Evolutionary conservation across 2,797 vertebrate species (phyloP), one percentile per base, ranked within the genome.

Genomic region (Acanthiza pusilla): DNA sequence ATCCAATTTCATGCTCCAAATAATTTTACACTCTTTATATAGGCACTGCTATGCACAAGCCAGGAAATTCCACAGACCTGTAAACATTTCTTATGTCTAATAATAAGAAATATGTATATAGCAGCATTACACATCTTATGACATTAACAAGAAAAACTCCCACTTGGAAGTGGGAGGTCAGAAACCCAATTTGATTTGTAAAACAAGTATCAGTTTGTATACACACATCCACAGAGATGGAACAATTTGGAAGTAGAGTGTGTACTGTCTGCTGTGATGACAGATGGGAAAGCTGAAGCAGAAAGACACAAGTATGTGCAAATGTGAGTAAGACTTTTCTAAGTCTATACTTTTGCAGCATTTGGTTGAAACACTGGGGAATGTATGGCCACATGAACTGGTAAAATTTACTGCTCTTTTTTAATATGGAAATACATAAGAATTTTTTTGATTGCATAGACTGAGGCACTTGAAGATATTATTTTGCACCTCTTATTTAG

Each of bases 1-100:
- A 94, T 94, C 34, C 22, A 93, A 96, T 96, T 96, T 96, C 91
- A 95, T 93, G 94, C 94, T 96, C 94, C 82, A 97, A 71, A 96
- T 96, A 95, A 74, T 91, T 83, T 94, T 91, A 87, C 66, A 72
- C 87, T 88, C 77, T 91, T 80, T 71, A 47, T 83, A 80, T 20
- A 94, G 65, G 66, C 85, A 82, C 34, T 76, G 51, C 86, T 89
- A 74, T 57, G 66, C 74, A 85, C 12, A 74, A 78, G 42, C 22
- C 27, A 45, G 88, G 74, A 91, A 95, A 95, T 92, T 83, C 68
- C 86, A n/a, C 57, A 95, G 68, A 94, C 43, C 66, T 95, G 53
- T 83, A 92, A 96, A 92, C 16, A 89, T 84, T 93, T 76, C 84
- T 95, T 61, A 53, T 81, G 53, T 68, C 30, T 82, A 87, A 68